Evolutionary conservation across 2,797 vertebrate species (phyloP), one percentile per base, ranked within the genome.

Genomic region (Apogon talboti): DNA sequence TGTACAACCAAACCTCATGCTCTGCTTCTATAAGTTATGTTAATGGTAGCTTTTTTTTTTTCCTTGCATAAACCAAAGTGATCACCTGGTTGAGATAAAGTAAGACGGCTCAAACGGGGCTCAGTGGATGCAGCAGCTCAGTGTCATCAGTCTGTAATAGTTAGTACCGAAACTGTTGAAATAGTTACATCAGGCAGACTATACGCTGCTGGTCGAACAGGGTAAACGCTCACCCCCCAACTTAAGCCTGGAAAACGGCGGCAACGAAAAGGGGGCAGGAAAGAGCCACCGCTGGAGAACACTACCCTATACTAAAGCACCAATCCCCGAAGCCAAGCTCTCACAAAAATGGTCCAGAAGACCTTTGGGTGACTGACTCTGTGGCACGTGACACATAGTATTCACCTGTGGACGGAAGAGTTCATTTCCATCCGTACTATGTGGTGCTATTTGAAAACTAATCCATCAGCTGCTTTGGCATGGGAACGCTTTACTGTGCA

Each of bases 1-100:
- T 95, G 93, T 92, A 95, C 94, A 96, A 94, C 93, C 93, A 92
- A 93, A 94, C 91, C 92, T 92, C 90, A 87, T 81, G 81, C 84
- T 85, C 79, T 70, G 84, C 81, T 85, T 81, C 78, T 66, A 62
- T 74, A 79, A 71, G 72, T 63, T 64, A 73, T 7, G 46, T 44
- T 53, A 30, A 77, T 14, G 46, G 74, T 60, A 78, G 66, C 67
- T 61, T 52, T 77, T 43, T 49, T 30, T 61, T 47, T 63, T 63
- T 37, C 70, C 60, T 81, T 72, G 61, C 74, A 62, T 69, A 67
- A 80, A 58, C 49, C 63, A 37, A 19, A 73, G 62, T 49, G 56
- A 81, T 60, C 63, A 51, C 62, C 63, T 79, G 66, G 75, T 66
- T 50, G 62, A 84, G 59, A 69, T 33, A 53, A 65, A 47, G 41